These are phyloP conservation scores for Psephotus haematonotus DNA, from an alignment of 2,113 vertebrate genomes.

Conservation along the genomic window DNA sequence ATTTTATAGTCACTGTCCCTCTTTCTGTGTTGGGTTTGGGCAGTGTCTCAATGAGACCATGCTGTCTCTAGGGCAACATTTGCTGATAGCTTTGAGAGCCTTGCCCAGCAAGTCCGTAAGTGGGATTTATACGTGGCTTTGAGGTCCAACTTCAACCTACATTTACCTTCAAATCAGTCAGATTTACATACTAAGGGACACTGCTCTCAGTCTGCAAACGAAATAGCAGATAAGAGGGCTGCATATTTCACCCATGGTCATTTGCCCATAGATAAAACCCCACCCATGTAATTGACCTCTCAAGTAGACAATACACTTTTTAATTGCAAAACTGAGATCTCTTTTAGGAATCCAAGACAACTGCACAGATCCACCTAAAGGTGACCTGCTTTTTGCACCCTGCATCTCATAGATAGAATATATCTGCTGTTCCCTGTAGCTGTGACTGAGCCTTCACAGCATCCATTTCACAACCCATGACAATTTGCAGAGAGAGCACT, in stretches of 20 bases:
- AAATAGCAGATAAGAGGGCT: neutral
- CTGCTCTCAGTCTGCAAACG: neutral
- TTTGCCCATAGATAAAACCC: neutral
- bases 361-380: neutral
- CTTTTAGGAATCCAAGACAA: neutral
- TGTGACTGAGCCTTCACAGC: neutral
- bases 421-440: neutral
- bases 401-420: neutral
- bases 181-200: neutral
- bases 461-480: fast-evolving
- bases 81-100: neutral
- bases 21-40: neutral
- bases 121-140: neutral
- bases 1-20: neutral
- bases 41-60: neutral
- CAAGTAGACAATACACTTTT: neutral
- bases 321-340: neutral
- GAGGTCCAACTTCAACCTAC: neutral
- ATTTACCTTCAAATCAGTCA: neutral
- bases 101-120: neutral
- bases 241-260: neutral
- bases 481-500: neutral
- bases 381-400: neutral
- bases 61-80: neutral
- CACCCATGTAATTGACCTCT: neutral